phyloP scores from a whole-genome alignment of 2,113 vertebrate species.

The Dasyprocta punctata region DNA sequence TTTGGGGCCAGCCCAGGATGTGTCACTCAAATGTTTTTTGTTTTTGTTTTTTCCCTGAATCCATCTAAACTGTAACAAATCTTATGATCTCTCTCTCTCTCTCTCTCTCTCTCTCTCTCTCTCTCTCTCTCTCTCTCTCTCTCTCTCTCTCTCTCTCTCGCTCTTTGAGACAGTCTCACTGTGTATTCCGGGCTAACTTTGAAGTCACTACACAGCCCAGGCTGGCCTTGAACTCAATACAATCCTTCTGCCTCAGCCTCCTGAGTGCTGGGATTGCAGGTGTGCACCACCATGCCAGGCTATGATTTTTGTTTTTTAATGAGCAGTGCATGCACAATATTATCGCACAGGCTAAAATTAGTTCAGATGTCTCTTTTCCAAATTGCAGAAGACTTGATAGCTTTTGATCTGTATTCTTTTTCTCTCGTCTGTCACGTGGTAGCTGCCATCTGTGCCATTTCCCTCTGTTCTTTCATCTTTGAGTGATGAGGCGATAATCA shows the following conservation, averaged over 20 bases:
- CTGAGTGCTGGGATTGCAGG: background rate
- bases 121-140: background rate
- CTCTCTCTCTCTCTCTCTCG: no score
- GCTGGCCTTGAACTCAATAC: background rate
- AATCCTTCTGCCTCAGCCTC: background rate
- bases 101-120: background rate
- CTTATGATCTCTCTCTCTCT: background rate
- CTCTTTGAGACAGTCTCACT: background rate
- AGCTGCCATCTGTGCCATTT: background rate
- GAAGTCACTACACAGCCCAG: background rate
- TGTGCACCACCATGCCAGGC: background rate
- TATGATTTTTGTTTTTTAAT: background rate
- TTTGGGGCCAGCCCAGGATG: background rate
- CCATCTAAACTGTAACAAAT: background rate
- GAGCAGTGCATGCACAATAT: background rate
- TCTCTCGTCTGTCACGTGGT: constrained; percentile 43
- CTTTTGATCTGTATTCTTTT: background rate
- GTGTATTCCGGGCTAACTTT: background rate
- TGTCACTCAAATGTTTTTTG: background rate
- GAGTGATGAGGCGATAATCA: constrained; percentile 58
- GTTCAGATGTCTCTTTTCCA: background rate
- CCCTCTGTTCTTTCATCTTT: constrained; percentile 31
- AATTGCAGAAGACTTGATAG: constrained; percentile 6
- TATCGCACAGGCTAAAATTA: constrained; percentile 1
- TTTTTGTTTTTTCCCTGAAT: constrained; percentile 1